phyloP scores from a whole-genome alignment of 2,113 vertebrate species.

The Hypocryptadius cinnamomeus region DNA sequence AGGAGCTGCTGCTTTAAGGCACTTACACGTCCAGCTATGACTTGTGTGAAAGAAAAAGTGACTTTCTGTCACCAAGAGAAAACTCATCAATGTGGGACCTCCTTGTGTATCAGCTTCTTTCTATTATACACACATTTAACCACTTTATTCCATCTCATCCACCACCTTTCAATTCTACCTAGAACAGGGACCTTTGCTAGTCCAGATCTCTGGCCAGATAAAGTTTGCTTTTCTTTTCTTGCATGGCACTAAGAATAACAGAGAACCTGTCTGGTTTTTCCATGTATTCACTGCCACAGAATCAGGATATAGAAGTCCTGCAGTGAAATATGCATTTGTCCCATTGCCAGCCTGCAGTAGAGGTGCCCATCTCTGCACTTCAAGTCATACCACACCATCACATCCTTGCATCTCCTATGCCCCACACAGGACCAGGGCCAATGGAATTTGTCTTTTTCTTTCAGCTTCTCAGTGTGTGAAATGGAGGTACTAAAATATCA shows the following conservation, averaged over 20 bases:
- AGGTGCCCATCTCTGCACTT: neutral
- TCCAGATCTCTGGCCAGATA: neutral
- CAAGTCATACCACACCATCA: neutral
- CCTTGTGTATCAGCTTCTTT: neutral
- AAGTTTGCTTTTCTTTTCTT: neutral
- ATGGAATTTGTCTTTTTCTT: neutral
- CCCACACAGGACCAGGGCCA: neutral
- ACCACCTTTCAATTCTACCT: neutral
- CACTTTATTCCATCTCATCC: neutral
- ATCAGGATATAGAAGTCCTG: neutral
- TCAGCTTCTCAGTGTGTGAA: neutral
- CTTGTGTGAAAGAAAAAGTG: neutral
- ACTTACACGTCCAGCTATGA: neutral
- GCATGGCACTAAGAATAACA: neutral
- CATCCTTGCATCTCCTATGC: neutral
- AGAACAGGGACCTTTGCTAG: neutral
- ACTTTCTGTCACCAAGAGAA: neutral
- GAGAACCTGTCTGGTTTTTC: neutral
- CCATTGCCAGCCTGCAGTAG: neutral
- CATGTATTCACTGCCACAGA: neutral
- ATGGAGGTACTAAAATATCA: neutral
- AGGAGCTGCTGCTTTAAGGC: neutral
- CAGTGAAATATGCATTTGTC: neutral
- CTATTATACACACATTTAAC: neutral
- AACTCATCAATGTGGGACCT: neutral